These are phyloP conservation scores for Micromussa lordhowensis DNA, from an alignment of 92 coral and sea anemone genomes.

Conservation along the genomic window DNA sequence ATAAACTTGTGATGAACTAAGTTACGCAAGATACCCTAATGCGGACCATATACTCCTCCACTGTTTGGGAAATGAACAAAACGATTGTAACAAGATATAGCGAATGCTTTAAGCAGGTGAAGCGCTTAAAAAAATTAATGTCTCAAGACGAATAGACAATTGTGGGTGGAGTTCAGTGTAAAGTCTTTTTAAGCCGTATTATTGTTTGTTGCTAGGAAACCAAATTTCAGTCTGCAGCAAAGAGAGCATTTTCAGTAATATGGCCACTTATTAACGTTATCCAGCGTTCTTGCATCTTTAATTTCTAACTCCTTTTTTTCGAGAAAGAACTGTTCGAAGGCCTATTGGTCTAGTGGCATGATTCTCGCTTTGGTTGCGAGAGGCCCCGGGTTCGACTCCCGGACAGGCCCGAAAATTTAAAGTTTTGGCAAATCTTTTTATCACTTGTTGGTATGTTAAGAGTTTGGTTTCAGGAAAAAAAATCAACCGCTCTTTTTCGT, in stretches of 20 bases:
- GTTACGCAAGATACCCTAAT: background rate
- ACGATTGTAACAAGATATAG: too few relatives aligned
- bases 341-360: slow-evolving; percentile 96
- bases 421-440: background rate
- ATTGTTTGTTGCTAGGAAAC: too few relatives aligned
- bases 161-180: too few relatives aligned
- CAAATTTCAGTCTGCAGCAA: too few relatives aligned
- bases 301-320: background rate
- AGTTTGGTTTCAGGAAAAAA: too few relatives aligned
- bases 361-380: slow-evolving; percentile 97
- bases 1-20: too few relatives aligned
- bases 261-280: background rate
- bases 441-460: background rate
- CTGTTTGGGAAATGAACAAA: background rate
- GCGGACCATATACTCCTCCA: background rate
- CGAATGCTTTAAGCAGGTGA: too few relatives aligned
- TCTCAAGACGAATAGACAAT: too few relatives aligned
- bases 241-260: background rate
- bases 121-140: too few relatives aligned
- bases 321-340: background rate
- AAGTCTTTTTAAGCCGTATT: too few relatives aligned
- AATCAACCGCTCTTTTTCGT: too few relatives aligned
- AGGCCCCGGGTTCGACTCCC: slow-evolving; percentile 99
- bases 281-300: background rate
- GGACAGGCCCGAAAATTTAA: slow-evolving; percentile 66